Evolutionary conservation across 2,113 vertebrate genomes (phyloP).

Genomic region (Odocoileus virginianus): DNA sequence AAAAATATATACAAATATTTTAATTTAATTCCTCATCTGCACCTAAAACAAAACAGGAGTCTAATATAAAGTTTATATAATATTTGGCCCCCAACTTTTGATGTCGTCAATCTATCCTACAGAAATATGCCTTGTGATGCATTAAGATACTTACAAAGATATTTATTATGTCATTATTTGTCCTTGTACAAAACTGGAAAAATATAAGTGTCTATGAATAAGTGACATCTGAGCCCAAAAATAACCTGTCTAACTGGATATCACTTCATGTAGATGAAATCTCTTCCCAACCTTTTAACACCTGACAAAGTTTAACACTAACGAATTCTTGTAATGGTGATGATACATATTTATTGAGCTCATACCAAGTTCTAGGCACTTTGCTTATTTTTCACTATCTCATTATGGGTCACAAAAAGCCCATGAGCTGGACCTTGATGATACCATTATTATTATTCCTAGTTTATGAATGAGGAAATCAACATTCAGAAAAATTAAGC

Average conservation of each 20-base stretch:
- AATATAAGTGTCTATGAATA: neutral
- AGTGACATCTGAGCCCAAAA: neutral
- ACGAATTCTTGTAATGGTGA: neutral
- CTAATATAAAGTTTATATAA: neutral
- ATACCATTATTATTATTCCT: too few species aligned
- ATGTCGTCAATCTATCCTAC: neutral
- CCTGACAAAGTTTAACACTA: neutral
- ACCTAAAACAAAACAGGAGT: neutral
- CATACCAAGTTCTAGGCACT: neutral
- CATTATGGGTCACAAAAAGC: neutral
- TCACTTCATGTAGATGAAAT: fast-evolving
- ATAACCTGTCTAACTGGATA: neutral
- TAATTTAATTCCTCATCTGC: neutral
- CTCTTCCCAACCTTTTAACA: neutral
- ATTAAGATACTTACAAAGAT: neutral
- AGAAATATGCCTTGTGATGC: neutral
- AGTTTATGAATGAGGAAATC: neutral
- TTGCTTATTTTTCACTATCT: neutral
- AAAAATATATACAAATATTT: neutral
- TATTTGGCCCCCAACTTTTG: neutral
- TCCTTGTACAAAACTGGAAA: neutral
- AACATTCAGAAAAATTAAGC: neutral
- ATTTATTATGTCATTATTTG: neutral
- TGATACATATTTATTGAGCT: neutral
- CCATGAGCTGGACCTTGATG: neutral